These are phyloP conservation scores for Bergia sp. DNA, from an alignment of 92 coral and sea anemone species.

Conservation along the genomic window DNA sequence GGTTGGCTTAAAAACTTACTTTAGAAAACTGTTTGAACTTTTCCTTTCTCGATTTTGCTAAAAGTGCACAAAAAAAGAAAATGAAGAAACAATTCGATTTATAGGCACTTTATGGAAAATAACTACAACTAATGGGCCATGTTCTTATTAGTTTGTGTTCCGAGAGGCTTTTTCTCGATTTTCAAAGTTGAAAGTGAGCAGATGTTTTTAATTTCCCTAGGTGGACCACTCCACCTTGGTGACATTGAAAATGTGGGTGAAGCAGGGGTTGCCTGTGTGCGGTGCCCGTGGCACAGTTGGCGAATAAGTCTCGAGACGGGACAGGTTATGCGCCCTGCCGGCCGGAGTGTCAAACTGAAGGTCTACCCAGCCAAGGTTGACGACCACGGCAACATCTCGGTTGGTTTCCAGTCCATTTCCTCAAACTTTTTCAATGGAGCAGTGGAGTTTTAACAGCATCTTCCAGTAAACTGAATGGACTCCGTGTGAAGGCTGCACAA, in stretches of 20 bases:
- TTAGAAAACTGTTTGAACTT: too few relatives aligned
- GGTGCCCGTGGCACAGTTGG: conserved; percentile 96
- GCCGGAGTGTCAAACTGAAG: conserved; percentile 45
- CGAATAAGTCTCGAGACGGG: conserved; percentile 71
- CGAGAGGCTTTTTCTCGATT: neutral
- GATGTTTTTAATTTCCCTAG: conserved; percentile 36
- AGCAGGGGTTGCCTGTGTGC: conserved; percentile 73
- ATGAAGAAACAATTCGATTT: too few relatives aligned
- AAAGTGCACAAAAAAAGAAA: too few relatives aligned
- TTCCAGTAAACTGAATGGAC: neutral
- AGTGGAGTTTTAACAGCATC: conserved; percentile 58
- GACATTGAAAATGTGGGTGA: conserved; percentile 86
- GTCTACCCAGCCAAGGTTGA: conserved; percentile 74
- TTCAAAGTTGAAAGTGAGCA: too few relatives aligned
- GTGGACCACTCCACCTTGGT: conserved; percentile 91
- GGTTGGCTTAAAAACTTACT: too few relatives aligned
- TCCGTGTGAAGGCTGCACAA: neutral
- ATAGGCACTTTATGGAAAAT: too few relatives aligned
- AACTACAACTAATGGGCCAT: too few relatives aligned
- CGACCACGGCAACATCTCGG: conserved; percentile 61
- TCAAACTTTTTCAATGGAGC: conserved; percentile 74
- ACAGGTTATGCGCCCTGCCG: conserved; percentile 56
- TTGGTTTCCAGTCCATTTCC: conserved; percentile 72
- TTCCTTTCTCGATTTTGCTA: too few relatives aligned
- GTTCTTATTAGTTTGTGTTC: too few relatives aligned